phyloP scores from a whole-genome alignment of 2,113 vertebrate genomes.

The Grus americana region DNA sequence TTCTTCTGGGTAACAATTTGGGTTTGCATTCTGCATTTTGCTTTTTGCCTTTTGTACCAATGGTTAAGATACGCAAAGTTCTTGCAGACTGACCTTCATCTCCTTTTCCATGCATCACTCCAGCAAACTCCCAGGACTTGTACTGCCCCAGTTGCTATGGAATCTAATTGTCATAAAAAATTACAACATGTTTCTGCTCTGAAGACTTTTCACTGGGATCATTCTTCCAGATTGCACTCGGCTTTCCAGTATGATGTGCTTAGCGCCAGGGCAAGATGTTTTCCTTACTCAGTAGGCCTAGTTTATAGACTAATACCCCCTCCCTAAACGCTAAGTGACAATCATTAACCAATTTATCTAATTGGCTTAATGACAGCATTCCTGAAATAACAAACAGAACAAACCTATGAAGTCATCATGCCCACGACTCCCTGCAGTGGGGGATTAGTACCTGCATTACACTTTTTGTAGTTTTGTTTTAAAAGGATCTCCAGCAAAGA shows the following conservation, averaged over 20 bases:
- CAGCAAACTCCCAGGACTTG: not conserved
- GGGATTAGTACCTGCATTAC: not conserved
- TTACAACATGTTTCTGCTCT: not conserved
- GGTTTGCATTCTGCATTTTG: not conserved
- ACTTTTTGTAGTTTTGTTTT: not conserved
- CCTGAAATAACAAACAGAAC: not conserved
- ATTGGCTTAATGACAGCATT: not conserved
- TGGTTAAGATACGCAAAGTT: rapidly evolving
- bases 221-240: not conserved
- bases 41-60: not conserved
- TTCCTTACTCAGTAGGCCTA: not conserved
- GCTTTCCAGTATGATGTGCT: not conserved
- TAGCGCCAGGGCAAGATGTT: not conserved
- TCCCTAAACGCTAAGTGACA: not conserved
- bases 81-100: not conserved
- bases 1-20: not conserved
- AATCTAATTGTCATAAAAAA: not conserved
- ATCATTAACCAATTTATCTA: not conserved
- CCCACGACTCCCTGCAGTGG: not conserved
- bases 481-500: not conserved
- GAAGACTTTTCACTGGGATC: not conserved
- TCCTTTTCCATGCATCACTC: not conserved
- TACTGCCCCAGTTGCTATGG: not conserved
- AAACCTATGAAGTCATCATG: not conserved
- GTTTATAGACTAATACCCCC: not conserved